Evolutionary conservation across 2,113 vertebrate genomes (phyloP), one percentile per base, ranked within the genome.

Genomic region (Oncorhynchus kisutch): DNA sequence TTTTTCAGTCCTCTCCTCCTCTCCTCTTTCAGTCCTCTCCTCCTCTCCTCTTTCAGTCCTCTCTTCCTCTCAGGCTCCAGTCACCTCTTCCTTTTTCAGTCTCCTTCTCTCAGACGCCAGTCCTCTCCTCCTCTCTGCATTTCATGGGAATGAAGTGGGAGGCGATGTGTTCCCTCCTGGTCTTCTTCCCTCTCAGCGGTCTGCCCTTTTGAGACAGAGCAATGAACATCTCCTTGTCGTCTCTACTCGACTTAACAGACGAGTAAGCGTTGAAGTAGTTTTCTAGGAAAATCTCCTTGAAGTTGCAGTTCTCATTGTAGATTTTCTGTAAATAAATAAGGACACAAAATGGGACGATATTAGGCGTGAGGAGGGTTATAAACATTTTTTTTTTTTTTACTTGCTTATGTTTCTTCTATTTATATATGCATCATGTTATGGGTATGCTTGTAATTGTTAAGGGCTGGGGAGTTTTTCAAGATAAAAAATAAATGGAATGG

Each of bases 221-320:
- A 81, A 99, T 93, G 92, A 97, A 99, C 97, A 99, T 98, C 84
- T 96, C 95, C 85, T 94, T 96, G 83, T 95, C 95, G 64, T 93
- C 94, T 89, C 95, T 94, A 89, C 94, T 98, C 96, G 96, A 96
- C 90, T 94, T 97, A 86, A 94, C 94, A 69, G 97, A 99, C 79
- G 96, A 95, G 7, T 99, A 99, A 0, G 97, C 98, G 9, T 97
- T 98, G 78, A 97, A 99, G 88, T 96, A 95, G 83, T 99, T 99
- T 93, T 99, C 98, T 93, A 98, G 93, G 89, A 98, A 96, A 82
- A 97, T 90, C 91, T 99, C 98, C 79, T 96, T 96, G 90, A 99
- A 99, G 94, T 97, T 97, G 93, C 98, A 99, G 90, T 95, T 97
- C 77, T 99, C 96, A 1, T 92, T 96, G 92, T 98, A 98, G 85